phyloP scores from a whole-genome alignment of 1,140 invertebrate species.

The Caenorhabditis remanei region DNA sequence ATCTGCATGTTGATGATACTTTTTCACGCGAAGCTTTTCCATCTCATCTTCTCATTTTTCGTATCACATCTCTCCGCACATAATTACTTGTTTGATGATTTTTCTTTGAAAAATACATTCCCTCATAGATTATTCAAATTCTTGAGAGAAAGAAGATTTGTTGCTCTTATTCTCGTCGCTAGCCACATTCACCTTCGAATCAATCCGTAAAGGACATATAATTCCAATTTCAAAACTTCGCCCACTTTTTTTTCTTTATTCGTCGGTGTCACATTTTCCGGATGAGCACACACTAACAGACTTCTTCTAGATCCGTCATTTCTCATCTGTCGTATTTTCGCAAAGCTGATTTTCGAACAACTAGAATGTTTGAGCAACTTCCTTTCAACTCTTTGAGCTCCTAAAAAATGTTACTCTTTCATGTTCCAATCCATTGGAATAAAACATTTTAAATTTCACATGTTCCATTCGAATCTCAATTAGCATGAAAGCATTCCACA shows the following conservation, averaged over 20 bases:
- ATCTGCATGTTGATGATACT: constrained; percentile 44
- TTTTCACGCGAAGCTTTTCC: neutral
- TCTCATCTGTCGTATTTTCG: neutral
- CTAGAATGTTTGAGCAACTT: neutral
- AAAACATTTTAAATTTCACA: neutral
- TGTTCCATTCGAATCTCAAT: neutral
- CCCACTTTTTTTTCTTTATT: neutral
- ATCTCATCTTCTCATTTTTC: constrained; percentile 7
- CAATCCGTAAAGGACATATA: constrained; percentile 30
- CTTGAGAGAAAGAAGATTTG: constrained; percentile 4
- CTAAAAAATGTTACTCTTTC: neutral
- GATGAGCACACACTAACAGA: constrained; percentile 29
- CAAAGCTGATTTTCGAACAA: constrained; percentile 22
- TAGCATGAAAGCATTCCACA: neutral
- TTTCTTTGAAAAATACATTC: neutral
- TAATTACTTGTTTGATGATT: neutral
- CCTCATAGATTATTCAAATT: constrained; percentile 11
- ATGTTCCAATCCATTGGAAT: neutral
- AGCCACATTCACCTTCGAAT: constrained; percentile 29
- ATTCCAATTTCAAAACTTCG: constrained; percentile 3
- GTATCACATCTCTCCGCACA: neutral
- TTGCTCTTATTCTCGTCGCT: constrained; percentile 18
- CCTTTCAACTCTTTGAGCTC: neutral
- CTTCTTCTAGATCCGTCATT: constrained; percentile 35
- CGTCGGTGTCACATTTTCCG: constrained; percentile 46